Base-by-base conservation (phyloP, 2,888 invertebrate species). In the Pyrrhia umbra region DNA sequence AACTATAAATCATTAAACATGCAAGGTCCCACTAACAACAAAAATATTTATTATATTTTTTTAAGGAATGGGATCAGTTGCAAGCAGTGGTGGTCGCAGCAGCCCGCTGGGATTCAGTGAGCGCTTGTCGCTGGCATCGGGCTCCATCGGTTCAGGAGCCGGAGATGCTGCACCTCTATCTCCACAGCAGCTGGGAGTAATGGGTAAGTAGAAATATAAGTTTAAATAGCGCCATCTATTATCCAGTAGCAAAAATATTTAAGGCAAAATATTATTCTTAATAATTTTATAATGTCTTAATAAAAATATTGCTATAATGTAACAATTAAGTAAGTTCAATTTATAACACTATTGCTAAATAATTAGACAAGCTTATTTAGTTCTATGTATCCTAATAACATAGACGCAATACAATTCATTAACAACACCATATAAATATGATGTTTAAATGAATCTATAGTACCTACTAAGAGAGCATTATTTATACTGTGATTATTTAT, bases 171-270 rank as follows among this genome's bases (percentile, higher is more conserved):
- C 96, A 1, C 96, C 96, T 68, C 95, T 98, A 34, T 97, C 98
- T 2, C 97, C 98, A 1, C 98, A 98, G 86, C 98, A 98, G 82
- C 95, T 98, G 27, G 98, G 98, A 64, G 97, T 98, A 25, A 97
- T 98, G 96, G 98, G 98, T 97, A 91, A 97, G 97, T 96, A 30
- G 8, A 10, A 56, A 25, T 25, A 16, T 0, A 16, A 16, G 18
- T 52, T 21, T 34, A 20, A 88, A 60, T 75, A 87, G 83, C 89
- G 90, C 89, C 90, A 92, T 91, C 92, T 92, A 51, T 86, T 82
- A 76, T 69, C 62, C 67, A 89, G 77, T 90, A 88, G 88, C 25
- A 0, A 39, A 47, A 57, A 10, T 37, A 30, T 13, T 20, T n/a
- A 4, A n/a, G n/a, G 34, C 2, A 34, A 25, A 6, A 27, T 39